phyloP scores from a whole-genome alignment of 2,888 invertebrate species.

The Augiades crinisus region DNA sequence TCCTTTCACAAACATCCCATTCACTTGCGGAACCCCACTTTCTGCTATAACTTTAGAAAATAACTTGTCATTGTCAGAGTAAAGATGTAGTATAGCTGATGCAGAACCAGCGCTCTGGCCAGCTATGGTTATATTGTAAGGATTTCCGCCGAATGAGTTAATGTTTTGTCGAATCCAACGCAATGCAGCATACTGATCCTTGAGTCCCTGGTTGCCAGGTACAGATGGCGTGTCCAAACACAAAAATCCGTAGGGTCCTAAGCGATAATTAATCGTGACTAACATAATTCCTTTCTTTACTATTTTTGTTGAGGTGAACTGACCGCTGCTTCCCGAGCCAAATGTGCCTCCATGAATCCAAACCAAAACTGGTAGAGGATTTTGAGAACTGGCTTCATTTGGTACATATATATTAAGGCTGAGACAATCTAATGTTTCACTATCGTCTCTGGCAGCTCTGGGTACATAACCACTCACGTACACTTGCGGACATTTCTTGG shows the following conservation, averaged over 20 bases:
- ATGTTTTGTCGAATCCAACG: conserved; percentile 65
- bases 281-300: conserved; percentile 62
- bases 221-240: conserved; percentile 60
- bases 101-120: conserved; percentile 66
- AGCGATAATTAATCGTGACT: conserved; percentile 66
- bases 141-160: conserved; percentile 67
- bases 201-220: conserved; percentile 70
- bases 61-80: conserved; percentile 61
- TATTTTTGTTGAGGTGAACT: conserved; percentile 52
- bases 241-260: conserved; percentile 72
- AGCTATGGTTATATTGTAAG: conserved; percentile 63
- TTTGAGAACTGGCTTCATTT: conserved; percentile 50
- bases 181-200: conserved; percentile 65
- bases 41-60: conserved; percentile 63
- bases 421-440: conserved; percentile 81
- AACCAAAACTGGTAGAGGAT: conserved; percentile 64
- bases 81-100: conserved; percentile 63
- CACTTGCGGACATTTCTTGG: conserved; percentile 60
- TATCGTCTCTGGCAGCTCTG: conserved; percentile 36
- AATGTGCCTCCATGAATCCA: conserved; percentile 72
- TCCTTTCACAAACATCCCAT: conserved; percentile 57
- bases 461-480: conserved; percentile 24
- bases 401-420: conserved; percentile 83
- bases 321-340: conserved; percentile 49
- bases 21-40: conserved; percentile 65